Conservation (phyloP, 2,113 vertebrate genomes). For the Cyphomyrus plagiostoma region DNA sequence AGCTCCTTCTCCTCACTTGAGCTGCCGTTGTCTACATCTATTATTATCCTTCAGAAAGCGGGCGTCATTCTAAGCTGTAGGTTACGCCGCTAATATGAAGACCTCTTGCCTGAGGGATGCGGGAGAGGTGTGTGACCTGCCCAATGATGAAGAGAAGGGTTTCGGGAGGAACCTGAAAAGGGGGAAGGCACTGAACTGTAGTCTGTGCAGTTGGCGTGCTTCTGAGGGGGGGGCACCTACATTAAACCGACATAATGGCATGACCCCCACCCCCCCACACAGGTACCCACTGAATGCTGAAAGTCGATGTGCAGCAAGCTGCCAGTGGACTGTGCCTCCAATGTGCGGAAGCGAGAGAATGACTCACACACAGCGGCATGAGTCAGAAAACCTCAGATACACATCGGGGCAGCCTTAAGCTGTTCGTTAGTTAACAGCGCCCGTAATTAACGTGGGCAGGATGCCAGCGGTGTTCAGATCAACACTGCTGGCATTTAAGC, state of each 20-base stretch:
- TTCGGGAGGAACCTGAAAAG: neutral
- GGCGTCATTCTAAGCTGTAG: neutral
- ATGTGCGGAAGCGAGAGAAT: neutral
- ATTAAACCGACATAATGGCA: neutral
- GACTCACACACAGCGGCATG: slow-evolving; percentile 5
- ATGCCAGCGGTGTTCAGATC: neutral
- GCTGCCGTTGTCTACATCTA: neutral
- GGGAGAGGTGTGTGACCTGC: neutral
- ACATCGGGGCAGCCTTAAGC: neutral
- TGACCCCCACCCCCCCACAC: neutral
- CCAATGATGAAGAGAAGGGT: neutral
- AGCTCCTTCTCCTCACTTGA: neutral
- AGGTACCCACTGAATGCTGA: neutral
- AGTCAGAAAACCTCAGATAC: neutral
- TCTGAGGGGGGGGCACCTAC: neutral
- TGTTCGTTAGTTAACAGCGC: neutral
- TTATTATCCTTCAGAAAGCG: neutral
- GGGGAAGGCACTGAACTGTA: neutral
- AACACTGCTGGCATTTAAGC: neutral
- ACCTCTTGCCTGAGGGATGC: neutral
- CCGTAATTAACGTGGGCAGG: neutral
- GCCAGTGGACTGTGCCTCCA: neutral
- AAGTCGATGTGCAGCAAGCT: neutral
- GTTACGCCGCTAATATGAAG: neutral
- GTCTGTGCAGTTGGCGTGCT: neutral